Conservation (phyloP, 1,140 invertebrate species). For the Diorhabda sublineata region DNA sequence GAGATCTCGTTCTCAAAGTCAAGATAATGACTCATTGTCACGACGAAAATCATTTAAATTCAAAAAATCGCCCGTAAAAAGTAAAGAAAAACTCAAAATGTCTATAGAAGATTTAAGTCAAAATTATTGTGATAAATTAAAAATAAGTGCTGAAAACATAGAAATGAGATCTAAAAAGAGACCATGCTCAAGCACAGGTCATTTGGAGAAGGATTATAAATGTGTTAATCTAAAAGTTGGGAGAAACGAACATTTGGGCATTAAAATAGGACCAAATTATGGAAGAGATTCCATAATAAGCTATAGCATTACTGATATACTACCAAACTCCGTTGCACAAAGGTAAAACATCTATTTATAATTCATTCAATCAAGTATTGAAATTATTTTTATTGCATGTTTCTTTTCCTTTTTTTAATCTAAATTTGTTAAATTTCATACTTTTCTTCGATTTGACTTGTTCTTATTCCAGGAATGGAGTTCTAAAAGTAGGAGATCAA, state of each 20-base stretch:
- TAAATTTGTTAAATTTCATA: neutral
- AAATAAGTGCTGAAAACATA: conserved; percentile 11
- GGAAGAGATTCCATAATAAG: conserved; percentile 47
- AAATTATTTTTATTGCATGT: too few relatives aligned
- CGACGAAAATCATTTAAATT: conserved; percentile 18
- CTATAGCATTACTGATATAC: conserved; percentile 59
- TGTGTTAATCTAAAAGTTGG: conserved; percentile 51
- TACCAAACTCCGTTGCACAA: conserved; percentile 54
- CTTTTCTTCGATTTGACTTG: neutral
- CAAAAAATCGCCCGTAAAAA: conserved; percentile 17
- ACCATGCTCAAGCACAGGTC: neutral
- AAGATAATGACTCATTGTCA: conserved; percentile 18
- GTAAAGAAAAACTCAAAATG: conserved; percentile 13
- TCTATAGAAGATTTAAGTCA: conserved; percentile 23
- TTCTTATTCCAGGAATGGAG: conserved; percentile 62
- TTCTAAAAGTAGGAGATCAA: conserved; percentile 74
- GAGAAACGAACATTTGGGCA: conserved; percentile 52
- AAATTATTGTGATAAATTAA: conserved; percentile 21
- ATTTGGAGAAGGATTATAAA: conserved; percentile 42
- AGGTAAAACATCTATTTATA: conserved; percentile 45
- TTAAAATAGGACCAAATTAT: conserved; percentile 55
- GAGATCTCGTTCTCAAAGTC: conserved; percentile 25
- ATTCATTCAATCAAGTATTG: too few relatives aligned
- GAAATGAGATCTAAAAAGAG: neutral
- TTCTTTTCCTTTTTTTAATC: too few relatives aligned